Evolutionary conservation across 2,113 vertebrate genomes (phyloP).

Genomic region (Noturus placidus): DNA sequence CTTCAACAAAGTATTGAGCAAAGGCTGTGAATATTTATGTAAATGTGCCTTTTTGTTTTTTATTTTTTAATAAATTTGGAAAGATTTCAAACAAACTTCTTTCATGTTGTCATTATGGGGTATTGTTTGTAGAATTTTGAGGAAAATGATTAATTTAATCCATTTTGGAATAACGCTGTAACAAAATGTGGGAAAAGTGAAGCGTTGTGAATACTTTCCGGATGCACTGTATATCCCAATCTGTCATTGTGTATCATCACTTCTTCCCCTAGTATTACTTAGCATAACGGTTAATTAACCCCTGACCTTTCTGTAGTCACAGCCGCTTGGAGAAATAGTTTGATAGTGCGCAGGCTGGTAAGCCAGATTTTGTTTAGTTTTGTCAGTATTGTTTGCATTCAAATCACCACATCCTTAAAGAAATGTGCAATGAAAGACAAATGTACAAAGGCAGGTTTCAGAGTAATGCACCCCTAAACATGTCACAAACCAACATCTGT

Average conservation of each 20-base stretch:
- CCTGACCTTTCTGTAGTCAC: slow-evolving; percentile 21
- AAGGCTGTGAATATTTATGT: no score
- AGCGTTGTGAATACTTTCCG: no score
- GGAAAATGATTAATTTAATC: no score
- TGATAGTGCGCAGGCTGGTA: neutral
- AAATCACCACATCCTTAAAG: neutral
- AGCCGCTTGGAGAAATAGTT: neutral
- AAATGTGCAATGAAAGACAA: neutral
- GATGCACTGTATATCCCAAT: neutral
- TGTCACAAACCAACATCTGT: neutral
- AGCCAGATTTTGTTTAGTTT: no score
- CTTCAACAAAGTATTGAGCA: no score
- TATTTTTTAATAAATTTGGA: no score
- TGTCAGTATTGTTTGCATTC: neutral
- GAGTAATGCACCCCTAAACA: neutral
- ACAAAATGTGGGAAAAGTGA: no score
- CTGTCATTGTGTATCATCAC: neutral
- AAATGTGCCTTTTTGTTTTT: no score
- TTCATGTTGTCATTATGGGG: no score
- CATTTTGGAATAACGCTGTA: no score
- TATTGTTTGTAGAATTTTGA: no score
- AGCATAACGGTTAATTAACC: neutral
- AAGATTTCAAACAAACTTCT: no score
- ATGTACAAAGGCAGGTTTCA: neutral
- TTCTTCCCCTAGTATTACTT: neutral